phyloP scores from a whole-genome alignment of 2,113 vertebrate species.

The Aplodontia rufa region DNA sequence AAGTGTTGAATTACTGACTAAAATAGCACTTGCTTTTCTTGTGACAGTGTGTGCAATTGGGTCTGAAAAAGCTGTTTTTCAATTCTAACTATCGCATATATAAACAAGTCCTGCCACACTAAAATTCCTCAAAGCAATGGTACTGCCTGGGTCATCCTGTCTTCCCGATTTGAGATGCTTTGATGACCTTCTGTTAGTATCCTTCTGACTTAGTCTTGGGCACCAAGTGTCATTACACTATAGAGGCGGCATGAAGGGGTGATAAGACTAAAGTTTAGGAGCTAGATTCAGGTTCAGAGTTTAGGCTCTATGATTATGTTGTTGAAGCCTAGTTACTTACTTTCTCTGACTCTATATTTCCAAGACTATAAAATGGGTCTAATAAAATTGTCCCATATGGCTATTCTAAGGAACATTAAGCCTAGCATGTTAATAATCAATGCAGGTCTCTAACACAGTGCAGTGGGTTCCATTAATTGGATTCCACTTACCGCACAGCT shows the following conservation, averaged over 20 bases:
- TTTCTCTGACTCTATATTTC: not conserved
- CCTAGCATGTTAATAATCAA: not conserved
- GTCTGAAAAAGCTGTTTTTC: constrained; percentile 43
- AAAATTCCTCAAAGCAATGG: not conserved
- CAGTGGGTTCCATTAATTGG: not conserved
- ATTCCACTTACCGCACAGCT: not conserved
- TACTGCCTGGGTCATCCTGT: not conserved
- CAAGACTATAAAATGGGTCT: not conserved
- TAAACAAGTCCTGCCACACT: constrained; percentile 42
- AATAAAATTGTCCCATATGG: not conserved
- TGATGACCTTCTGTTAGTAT: not conserved
- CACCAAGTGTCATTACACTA: not conserved
- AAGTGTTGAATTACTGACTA: not conserved
- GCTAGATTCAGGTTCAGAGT: not conserved
- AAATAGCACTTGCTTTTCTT: constrained; percentile 37
- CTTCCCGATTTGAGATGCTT: not conserved
- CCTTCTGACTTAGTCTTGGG: not conserved
- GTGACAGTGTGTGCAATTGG: constrained; percentile 42
- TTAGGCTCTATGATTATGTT: not conserved
- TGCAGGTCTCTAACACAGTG: not conserved
- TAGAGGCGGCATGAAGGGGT: fast-evolving
- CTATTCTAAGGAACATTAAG: not conserved
- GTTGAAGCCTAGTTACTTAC: not conserved
- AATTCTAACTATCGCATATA: not conserved
- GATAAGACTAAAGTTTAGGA: not conserved